Base-by-base conservation (phyloP, 2,113 vertebrate species). In the Zingel zingel region DNA sequence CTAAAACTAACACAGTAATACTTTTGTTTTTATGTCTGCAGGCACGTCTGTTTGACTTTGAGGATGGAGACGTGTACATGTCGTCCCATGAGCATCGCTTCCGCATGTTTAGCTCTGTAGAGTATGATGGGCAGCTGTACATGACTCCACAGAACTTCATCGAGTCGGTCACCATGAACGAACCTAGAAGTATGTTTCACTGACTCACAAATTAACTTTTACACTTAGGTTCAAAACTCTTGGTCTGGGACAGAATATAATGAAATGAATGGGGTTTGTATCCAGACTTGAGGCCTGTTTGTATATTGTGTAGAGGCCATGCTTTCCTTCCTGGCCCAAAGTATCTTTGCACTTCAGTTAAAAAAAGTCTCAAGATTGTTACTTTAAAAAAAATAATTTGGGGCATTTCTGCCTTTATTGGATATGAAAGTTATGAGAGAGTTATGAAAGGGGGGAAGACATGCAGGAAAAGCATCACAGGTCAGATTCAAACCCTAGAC, bases 91-190 rank as follows among this genome's bases (percentile, higher is more conserved):
- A 99, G 83, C 95, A 97, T 36, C 95, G 98, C 3, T 99, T 99
- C 92, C 97, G 97, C 59, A 93, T 94, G 79, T 99, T 99, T 95
- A 97, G 97, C 83, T 99, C 98, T 18, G 93, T 99, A 83, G 97
- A 99, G 91, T 98, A 97, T 84, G 98, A 99, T 84, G 98, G 98
- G 3, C 98, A 99, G 91, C 94, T 99, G 0, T 99, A 97, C 91
- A 99, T 99, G 98, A 99, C 98, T 51, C 98, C 98, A 0, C 95
- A 96, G 53, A 98, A 99, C 94, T 99, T 99, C 93, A 98, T 99
- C 78, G 96, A 98, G 94, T 97, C 98, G 12, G 97, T 99, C 88
- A 98, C 98, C 88, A 99, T 94, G 92, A 97, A 97, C 88, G 97
- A 99, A 84, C 98, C 98, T 15, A 96, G 94, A 93, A 51, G 98